These are phyloP conservation scores for Drosophila incognita DNA, from an alignment of 2,888 invertebrate genomes.

Conservation along the genomic window DNA sequence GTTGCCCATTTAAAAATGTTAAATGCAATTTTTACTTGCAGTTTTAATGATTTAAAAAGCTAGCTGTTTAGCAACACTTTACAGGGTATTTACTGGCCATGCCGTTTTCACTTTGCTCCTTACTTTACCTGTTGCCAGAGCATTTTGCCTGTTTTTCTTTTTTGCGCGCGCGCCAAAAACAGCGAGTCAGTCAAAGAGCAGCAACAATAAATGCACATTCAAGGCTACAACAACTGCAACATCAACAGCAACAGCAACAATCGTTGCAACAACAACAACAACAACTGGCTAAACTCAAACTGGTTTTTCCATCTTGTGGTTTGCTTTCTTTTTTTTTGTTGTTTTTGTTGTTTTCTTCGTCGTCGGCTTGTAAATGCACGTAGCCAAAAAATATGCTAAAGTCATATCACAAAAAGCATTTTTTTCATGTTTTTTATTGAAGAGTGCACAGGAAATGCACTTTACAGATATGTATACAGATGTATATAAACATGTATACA, in stretches of 20 bases:
- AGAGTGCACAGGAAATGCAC: slow-evolving; percentile 58
- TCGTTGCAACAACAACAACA: slow-evolving; percentile 16
- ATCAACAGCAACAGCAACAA: slow-evolving; percentile 23
- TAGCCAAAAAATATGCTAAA: slow-evolving; percentile 67
- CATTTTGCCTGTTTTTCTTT: slow-evolving; percentile 31
- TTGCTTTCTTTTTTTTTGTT: slow-evolving; percentile 59
- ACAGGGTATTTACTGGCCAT: slow-evolving; percentile 32
- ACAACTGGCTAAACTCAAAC: slow-evolving; percentile 46
- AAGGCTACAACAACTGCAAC: slow-evolving; percentile 62
- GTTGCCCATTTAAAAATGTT: background rate
- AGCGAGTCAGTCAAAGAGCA: slow-evolving; percentile 49
- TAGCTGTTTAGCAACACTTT: background rate
- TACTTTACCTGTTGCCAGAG: slow-evolving; percentile 15
- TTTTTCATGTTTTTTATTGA: slow-evolving; percentile 21
- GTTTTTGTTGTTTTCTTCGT: slow-evolving; percentile 24
- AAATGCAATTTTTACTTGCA: background rate
- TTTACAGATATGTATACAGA: slow-evolving; percentile 33
- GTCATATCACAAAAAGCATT: slow-evolving; percentile 45
- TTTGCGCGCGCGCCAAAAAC: slow-evolving; percentile 73
- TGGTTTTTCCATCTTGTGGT: slow-evolving; percentile 59
- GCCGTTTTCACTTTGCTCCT: slow-evolving; percentile 7
- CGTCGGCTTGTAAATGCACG: slow-evolving; percentile 40
- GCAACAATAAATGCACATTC: slow-evolving; percentile 75
- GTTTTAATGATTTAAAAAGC: background rate
- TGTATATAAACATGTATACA: background rate